These are phyloP conservation scores for Tetragonula carbonaria DNA, from an alignment of 2,888 invertebrate genomes.

Conservation along the genomic window DNA sequence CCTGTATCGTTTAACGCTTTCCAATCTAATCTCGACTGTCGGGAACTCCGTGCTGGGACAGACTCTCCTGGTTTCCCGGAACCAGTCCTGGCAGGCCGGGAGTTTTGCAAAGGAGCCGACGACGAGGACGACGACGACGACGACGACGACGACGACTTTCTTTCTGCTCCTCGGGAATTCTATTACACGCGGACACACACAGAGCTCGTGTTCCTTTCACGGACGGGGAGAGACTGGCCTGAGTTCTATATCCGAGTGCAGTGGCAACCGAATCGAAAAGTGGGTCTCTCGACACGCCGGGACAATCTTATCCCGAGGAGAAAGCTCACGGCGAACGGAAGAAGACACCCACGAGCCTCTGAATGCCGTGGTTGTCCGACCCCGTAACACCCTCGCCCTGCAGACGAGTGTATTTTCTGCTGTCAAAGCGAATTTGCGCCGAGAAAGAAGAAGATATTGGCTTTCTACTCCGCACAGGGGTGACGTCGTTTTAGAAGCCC, in stretches of 20 bases:
- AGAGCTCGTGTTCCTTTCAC: slow-evolving; percentile 55
- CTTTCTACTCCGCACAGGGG: background rate
- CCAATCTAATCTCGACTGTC: slow-evolving; percentile 21
- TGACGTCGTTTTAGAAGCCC: background rate
- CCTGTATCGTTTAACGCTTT: background rate
- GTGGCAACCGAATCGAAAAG: slow-evolving; percentile 53
- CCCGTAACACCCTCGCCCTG: slow-evolving; percentile 20
- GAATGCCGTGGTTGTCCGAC: slow-evolving; percentile 48
- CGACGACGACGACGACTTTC: slow-evolving; percentile 3
- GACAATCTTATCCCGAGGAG: slow-evolving; percentile 58
- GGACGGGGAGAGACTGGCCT: slow-evolving; percentile 16
- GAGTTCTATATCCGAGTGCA: slow-evolving; percentile 35
- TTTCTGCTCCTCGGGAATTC: slow-evolving; percentile 40
- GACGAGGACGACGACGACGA: background rate
- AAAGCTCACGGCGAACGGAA: slow-evolving; percentile 26
- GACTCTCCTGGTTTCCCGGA: background rate
- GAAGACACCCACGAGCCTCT: slow-evolving; percentile 43
- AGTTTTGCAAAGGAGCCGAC: background rate
- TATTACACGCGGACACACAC: slow-evolving; percentile 50
- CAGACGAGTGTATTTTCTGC: slow-evolving; percentile 39
- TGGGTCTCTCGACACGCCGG: slow-evolving; percentile 57
- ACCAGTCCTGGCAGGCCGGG: too few relatives aligned
- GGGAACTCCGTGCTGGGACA: slow-evolving; percentile 22
- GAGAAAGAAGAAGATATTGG: background rate
- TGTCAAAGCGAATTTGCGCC: slow-evolving; percentile 33